Base-by-base conservation (phyloP, 37 sponge, comb jelly and placozoan genomes). In the Aplysina aerophoba region DNA sequence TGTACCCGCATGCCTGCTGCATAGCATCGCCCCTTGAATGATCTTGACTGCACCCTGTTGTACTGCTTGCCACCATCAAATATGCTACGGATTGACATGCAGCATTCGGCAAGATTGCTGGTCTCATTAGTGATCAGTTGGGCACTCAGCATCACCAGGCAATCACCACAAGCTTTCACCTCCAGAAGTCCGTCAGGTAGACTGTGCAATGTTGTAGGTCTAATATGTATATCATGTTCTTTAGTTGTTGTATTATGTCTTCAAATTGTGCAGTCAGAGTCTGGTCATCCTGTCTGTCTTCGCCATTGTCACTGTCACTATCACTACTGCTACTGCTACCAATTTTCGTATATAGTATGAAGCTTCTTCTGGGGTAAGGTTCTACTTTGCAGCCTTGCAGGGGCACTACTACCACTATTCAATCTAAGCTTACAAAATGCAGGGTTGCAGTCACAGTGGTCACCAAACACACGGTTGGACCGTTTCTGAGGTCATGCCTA, bases 401-500 rank as follows among this genome's bases (percentile, higher is more conserved):
- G n/a, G n/a, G n/a, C n/a, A n/a, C n/a, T n/a, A n/a, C n/a, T n/a
- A n/a, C n/a, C n/a, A n/a, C n/a, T n/a, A n/a, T n/a, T n/a, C n/a
- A n/a, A n/a, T n/a, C n/a, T n/a, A n/a, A n/a, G n/a, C n/a, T n/a
- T n/a, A n/a, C n/a, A n/a, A n/a, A n/a, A n/a, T n/a, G n/a, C n/a
- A n/a, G n/a, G n/a, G n/a, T n/a, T n/a, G n/a, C n/a, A n/a, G n/a
- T n/a, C n/a, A n/a, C n/a, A n/a, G n/a, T n/a, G n/a, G n/a, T n/a
- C n/a, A n/a, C n/a, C n/a, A n/a, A n/a, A n/a, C n/a, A n/a, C n/a
- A n/a, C n/a, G n/a, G n/a, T n/a, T n/a, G 83, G 83, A 13, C 67
- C 65, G 63, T 82, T 82, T 31, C 83, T n/a, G 62, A 82, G 67
- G 36, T 82, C 83, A 82, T 82, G 83, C 16, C 83, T 4, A 15